A percentile compares a stretch with the other conserved stretches of the same genome.
Evolutionary conservation across 2,113 vertebrate species (phyloP).

Genomic region (Puffinus mauretanicus): DNA sequence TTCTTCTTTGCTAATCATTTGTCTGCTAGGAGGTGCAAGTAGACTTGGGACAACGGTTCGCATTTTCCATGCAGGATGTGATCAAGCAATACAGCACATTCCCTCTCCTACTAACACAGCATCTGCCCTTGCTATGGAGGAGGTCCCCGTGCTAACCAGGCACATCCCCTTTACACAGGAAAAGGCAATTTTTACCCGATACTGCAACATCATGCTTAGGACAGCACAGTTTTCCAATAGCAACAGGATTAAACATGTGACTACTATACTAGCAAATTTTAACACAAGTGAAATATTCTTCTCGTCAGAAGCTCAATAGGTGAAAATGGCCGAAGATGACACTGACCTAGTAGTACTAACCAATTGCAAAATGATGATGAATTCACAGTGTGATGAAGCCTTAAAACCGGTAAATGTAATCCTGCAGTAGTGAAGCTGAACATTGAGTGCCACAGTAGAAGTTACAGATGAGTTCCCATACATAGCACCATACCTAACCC

Average conservation of each 20-base stretch:
- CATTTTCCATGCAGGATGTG: neutral
- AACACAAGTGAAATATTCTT: neutral
- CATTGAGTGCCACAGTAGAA: neutral
- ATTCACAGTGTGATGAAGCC: neutral
- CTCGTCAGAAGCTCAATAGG: neutral
- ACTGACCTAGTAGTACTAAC: neutral
- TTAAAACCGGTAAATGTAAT: neutral
- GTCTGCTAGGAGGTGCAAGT: neutral
- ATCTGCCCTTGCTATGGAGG: neutral
- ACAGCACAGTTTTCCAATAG: neutral
- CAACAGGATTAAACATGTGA: neutral
- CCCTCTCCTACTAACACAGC: neutral
- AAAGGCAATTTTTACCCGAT: neutral
- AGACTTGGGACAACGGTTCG: accelerated
- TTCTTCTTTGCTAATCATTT: neutral
- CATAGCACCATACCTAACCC: neutral
- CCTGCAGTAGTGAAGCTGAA: neutral
- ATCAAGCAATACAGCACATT: neutral
- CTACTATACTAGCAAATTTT: neutral
- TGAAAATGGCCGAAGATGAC: neutral
- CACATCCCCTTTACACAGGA: neutral
- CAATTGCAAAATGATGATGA: neutral
- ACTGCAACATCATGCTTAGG: neutral
- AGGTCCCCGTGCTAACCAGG: neutral
- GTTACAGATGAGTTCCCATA: neutral